phyloP scores from a whole-genome alignment of 2,113 vertebrate genomes.

The Hippoglossus stenolepis region DNA sequence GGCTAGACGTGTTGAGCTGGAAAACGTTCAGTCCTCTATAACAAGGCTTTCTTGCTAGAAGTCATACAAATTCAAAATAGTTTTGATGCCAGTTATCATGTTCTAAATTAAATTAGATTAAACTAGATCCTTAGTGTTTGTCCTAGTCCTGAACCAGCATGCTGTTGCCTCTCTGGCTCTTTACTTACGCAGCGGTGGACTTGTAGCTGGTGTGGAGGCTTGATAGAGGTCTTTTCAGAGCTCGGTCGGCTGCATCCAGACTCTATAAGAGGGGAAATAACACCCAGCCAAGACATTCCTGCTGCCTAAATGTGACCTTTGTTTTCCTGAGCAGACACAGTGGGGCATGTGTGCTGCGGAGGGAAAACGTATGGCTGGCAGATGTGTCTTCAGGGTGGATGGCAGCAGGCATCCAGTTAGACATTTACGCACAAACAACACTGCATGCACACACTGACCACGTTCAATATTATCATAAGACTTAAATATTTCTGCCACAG shows the following conservation, averaged over 20 bases:
- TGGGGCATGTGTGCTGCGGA: constrained; percentile 35
- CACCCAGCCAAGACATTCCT: constrained; percentile 77
- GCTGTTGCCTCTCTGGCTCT: neutral
- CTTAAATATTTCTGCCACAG: neutral
- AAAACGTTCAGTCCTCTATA: too few relatives aligned
- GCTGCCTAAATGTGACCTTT: constrained; percentile 74
- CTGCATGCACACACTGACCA: neutral
- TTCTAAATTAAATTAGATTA: too few relatives aligned
- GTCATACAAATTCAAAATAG: neutral
- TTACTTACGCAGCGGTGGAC: neutral
- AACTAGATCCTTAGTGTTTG: too few relatives aligned
- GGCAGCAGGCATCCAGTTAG: constrained; percentile 2
- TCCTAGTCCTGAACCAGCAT: neutral
- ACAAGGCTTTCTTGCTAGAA: neutral
- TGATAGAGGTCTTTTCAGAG: constrained; percentile 23
- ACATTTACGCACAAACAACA: neutral
- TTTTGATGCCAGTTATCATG: too few relatives aligned
- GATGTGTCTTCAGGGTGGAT: constrained; percentile 49
- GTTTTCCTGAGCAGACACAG: constrained; percentile 57
- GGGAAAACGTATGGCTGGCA: constrained; percentile 53
- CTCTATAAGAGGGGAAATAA: constrained; percentile 64
- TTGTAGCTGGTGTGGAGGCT: neutral
- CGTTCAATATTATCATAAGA: neutral
- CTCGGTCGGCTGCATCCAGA: constrained; percentile 18
- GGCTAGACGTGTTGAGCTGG: too few relatives aligned